Percentiles rank a stretch among this genome's conserved stretches.
Conservation (phyloP, 2,797 vertebrate genomes). For the Hyperoplus immaculatus region DNA sequence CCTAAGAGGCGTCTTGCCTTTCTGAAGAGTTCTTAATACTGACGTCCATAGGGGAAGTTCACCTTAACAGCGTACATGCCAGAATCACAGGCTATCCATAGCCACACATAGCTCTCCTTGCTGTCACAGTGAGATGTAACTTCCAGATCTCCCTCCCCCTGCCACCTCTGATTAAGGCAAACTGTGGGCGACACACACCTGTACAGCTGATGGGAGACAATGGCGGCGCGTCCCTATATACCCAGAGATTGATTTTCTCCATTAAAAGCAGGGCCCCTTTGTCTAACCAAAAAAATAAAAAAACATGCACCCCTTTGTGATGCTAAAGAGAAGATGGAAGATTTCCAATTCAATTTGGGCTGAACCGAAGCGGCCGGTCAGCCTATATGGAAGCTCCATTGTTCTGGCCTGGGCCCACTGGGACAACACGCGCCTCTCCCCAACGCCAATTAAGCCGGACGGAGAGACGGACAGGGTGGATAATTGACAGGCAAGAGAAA, state of each 20-base stretch:
- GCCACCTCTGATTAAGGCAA: slow-evolving; percentile 88
- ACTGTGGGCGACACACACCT: slow-evolving; percentile 82
- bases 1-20: not conserved
- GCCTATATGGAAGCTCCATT: slow-evolving; percentile 89
- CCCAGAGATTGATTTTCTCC: slow-evolving; percentile 88
- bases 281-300: slow-evolving; percentile 82
- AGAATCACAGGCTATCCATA: not conserved
- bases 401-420: slow-evolving; percentile 83
- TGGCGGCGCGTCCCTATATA: slow-evolving; percentile 77
- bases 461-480: slow-evolving; percentile 80
- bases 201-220: slow-evolving; percentile 86
- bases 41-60: not conserved
- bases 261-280: slow-evolving; percentile 90
- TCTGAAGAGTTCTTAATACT: not conserved
- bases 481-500: slow-evolving; percentile 92
- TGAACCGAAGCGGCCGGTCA: slow-evolving; percentile 91
- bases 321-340: slow-evolving; percentile 92
- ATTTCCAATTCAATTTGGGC: slow-evolving; percentile 98
- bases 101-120: slow-evolving; percentile 9
- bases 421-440: slow-evolving; percentile 90
- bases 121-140: slow-evolving; percentile 73
- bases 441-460: slow-evolving; percentile 92
- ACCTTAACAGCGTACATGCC: slow-evolving; percentile 10
- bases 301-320: slow-evolving; percentile 90
- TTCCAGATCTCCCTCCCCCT: slow-evolving; percentile 81